Percentiles rank a stretch among this genome's conserved stretches.
Evolutionary conservation across 1,140 invertebrate species (phyloP).

Genomic region (Drosophila asahinai): DNA sequence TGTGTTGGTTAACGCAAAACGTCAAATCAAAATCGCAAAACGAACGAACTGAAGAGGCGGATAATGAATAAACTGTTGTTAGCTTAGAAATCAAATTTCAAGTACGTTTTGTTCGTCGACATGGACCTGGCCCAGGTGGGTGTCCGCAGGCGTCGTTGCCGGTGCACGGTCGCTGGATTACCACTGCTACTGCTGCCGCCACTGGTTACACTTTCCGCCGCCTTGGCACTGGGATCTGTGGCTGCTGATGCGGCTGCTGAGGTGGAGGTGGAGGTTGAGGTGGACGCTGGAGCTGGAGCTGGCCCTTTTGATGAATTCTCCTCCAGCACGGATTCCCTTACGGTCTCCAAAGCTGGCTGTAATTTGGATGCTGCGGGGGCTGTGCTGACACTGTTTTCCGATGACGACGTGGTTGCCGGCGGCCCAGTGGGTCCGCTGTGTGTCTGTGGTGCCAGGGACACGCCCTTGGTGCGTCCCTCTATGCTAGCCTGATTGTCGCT

Average conservation of each 20-base stretch:
- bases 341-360: conserved; percentile 42
- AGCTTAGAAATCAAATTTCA: conserved; percentile 59
- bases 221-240: conserved; percentile 29
- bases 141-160: conserved; percentile 89
- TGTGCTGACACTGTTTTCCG: conserved; percentile 8
- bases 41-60: conserved; percentile 56
- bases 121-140: conserved; percentile 91
- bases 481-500: conserved; percentile 77
- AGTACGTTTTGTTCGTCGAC: conserved; percentile 85
- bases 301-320: conserved; percentile 29
- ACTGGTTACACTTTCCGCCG: conserved; percentile 53
- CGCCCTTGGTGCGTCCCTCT: conserved; percentile 73
- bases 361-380: conserved; percentile 18
- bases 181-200: conserved; percentile 80
- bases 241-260: conserved; percentile 3
- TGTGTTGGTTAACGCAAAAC: conserved; percentile 70
- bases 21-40: conserved; percentile 50
- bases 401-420: conserved; percentile 31
- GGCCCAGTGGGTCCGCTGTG: conserved; percentile 81
- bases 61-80: conserved; percentile 54
- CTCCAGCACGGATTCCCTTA: conserved; percentile 49
- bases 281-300: not conserved
- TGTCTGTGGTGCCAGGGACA: conserved; percentile 68
- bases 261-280: not conserved
- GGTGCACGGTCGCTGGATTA: conserved; percentile 84